phyloP scores from a whole-genome alignment of 2,113 vertebrate genomes.

The Mustela lutreola region DNA sequence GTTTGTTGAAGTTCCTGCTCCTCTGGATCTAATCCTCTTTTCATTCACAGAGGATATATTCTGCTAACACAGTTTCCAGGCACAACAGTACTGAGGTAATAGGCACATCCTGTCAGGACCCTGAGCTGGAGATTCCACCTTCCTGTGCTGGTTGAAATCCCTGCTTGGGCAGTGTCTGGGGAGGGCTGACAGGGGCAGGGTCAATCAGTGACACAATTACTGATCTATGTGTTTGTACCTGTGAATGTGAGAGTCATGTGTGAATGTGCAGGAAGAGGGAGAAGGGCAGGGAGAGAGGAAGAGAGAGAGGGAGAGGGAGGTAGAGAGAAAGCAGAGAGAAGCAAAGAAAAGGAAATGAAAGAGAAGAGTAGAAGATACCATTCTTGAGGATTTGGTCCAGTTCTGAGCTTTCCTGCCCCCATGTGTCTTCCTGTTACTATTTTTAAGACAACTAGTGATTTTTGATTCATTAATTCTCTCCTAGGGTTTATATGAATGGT shows the following conservation, averaged over 20 bases:
- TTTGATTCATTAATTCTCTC: neutral
- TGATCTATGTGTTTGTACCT: neutral
- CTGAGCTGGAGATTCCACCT: neutral
- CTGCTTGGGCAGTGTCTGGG: neutral
- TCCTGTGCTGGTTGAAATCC: neutral
- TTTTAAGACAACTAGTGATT: neutral
- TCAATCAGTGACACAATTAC: neutral
- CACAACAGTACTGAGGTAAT: conserved; percentile 72
- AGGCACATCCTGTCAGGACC: neutral
- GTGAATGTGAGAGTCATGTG: neutral
- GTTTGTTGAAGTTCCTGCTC: conserved; percentile 66
- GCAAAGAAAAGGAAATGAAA: neutral
- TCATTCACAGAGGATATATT: conserved; percentile 79
- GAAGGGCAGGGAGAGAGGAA: neutral
- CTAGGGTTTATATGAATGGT: neutral
- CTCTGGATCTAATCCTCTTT: conserved; percentile 77
- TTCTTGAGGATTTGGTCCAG: neutral
- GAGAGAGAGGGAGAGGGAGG: neutral
- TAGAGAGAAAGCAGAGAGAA: neutral
- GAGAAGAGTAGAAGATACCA: neutral
- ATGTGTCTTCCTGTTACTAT: neutral
- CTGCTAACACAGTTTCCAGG: conserved; percentile 76
- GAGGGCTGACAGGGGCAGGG: neutral
- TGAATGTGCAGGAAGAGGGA: neutral
- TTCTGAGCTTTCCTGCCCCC: neutral